A percentile compares a stretch with the other conserved stretches of the same genome.
Conservation (phyloP, 2,797 vertebrate species). For the Holocentrus rufus region DNA sequence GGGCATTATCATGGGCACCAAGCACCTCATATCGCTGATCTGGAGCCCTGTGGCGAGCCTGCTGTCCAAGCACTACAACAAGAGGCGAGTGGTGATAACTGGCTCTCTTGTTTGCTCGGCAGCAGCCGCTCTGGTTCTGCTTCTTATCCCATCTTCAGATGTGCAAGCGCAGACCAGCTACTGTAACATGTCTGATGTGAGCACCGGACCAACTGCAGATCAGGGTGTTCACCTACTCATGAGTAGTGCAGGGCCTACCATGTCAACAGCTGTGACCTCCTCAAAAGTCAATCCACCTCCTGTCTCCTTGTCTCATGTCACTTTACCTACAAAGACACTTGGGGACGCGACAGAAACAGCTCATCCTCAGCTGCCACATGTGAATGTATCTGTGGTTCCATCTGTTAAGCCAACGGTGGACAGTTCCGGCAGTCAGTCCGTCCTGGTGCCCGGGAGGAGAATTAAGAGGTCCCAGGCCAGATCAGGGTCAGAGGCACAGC, state of each 20-base stretch:
- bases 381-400: neutral
- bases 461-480: conserved; percentile 44
- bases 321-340: neutral
- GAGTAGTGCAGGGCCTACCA: neutral
- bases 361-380: neutral
- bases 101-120: conserved; percentile 82
- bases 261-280: fast-evolving
- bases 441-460: conserved; percentile 21
- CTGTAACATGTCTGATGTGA: conserved; percentile 73
- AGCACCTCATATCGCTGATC: conserved; percentile 78
- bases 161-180: neutral
- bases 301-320: neutral
- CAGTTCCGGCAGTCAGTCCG: neutral
- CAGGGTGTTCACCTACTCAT: neutral
- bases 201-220: neutral
- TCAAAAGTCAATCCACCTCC: neutral
- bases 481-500: neutral
- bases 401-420: neutral
- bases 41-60: conserved; percentile 82
- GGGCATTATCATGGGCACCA: conserved; percentile 85
- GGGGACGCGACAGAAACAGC: neutral
- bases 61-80: conserved; percentile 80
- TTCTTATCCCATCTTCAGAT: conserved; percentile 77
- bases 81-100: conserved; percentile 78
- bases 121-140: conserved; percentile 77